These are phyloP conservation scores for Cosmia pyralina DNA, from an alignment of 2,888 invertebrate species.

Conservation along the genomic window DNA sequence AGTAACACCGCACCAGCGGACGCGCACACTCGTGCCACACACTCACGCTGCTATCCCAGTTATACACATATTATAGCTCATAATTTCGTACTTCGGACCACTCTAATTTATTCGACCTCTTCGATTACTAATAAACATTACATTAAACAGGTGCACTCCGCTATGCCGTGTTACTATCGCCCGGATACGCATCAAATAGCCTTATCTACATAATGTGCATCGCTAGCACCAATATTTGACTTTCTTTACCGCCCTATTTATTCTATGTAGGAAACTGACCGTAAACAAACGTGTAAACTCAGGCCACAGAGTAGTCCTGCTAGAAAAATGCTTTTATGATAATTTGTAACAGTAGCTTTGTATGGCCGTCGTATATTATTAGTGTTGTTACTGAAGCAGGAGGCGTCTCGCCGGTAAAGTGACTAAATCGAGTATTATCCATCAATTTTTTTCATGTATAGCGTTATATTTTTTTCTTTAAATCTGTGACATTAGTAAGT, in stretches of 20 bases:
- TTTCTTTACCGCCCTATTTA: constrained; percentile 72
- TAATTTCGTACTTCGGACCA: constrained; percentile 49
- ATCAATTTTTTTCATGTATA: constrained; percentile 60
- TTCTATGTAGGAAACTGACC: constrained; percentile 66
- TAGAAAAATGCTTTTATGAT: constrained; percentile 71
- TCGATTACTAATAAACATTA: constrained; percentile 20
- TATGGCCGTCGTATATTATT: constrained; percentile 63
- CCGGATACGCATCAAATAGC: constrained; percentile 72
- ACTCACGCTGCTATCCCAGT: constrained; percentile 37
- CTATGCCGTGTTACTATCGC: constrained; percentile 74
- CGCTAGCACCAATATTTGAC: constrained; percentile 77
- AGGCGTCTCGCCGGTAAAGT: constrained; percentile 37
- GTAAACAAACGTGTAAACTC: constrained; percentile 59
- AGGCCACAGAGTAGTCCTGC: constrained; percentile 77
- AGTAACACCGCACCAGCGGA: constrained; percentile 54
- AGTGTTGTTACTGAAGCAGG: constrained; percentile 40
- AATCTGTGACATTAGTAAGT: constrained; percentile 62
- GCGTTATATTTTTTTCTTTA: constrained; percentile 45
- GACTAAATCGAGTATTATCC: constrained; percentile 63
- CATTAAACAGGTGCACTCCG: constrained; percentile 34
- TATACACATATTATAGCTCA: constrained; percentile 41
- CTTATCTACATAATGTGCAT: constrained; percentile 75
- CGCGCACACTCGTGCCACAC: constrained; percentile 28
- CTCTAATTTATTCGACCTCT: constrained; percentile 55
- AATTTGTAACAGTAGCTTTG: constrained; percentile 59